Percentiles rank a stretch among this genome's conserved stretches.
Conservation (phyloP, 35 echinoderm and acorn worm genomes). For the Amphiura filiformis region DNA sequence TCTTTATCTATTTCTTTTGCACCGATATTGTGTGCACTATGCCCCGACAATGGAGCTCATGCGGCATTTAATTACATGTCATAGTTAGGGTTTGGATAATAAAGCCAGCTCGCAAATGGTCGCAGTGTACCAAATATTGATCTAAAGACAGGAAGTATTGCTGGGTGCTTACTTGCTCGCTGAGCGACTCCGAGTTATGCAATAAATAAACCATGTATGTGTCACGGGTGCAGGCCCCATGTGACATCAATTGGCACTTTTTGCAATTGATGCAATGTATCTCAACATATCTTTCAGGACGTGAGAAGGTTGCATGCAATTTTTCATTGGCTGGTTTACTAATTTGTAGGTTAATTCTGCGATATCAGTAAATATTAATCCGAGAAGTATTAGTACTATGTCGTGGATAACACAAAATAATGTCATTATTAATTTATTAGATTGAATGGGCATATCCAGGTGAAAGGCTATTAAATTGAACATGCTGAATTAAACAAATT, state of each 20-base stretch:
- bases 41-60: background rate
- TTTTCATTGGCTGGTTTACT: background rate
- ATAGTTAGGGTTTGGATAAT: background rate
- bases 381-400: no score
- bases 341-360: background rate
- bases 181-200: background rate
- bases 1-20: background rate
- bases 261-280: no score
- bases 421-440: no score
- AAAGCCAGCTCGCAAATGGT: background rate
- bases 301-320: background rate
- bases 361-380: no score
- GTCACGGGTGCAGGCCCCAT: background rate
- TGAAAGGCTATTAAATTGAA: no score
- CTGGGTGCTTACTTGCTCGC: no score
- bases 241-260: no score
- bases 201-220: background rate
- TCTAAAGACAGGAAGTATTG: background rate
- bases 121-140: background rate
- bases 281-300: background rate
- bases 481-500: no score
- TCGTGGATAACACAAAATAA: no score
- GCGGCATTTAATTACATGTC: constrained; percentile 9
- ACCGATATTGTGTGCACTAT: background rate
- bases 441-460: no score